Evolutionary conservation across 2,113 vertebrate species (phyloP).

Genomic region (Struthidea cinerea): DNA sequence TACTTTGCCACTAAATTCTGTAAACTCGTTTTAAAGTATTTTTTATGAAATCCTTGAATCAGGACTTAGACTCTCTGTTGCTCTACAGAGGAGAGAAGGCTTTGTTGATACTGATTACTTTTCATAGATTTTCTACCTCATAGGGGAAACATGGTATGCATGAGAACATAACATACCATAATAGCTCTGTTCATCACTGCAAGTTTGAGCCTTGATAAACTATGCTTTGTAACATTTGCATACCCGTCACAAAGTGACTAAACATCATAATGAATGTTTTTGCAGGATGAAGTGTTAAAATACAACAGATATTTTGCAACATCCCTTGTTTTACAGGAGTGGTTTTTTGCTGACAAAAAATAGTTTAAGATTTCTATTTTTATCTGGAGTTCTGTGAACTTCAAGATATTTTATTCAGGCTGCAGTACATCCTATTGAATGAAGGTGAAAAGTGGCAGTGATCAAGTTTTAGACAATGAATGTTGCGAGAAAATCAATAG

Average conservation of each 20-base stretch:
- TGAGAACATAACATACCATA: not conserved
- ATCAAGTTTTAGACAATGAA: slow-evolving; percentile 58
- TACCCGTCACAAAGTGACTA: not conserved
- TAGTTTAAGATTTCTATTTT: not conserved
- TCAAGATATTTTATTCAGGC: slow-evolving; percentile 9
- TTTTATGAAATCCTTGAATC: not conserved
- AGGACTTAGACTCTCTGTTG: not conserved
- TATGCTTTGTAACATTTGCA: not conserved
- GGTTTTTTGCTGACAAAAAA: not conserved
- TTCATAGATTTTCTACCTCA: not conserved
- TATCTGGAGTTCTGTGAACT: not conserved
- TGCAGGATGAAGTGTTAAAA: not conserved
- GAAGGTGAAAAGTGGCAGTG: slow-evolving; percentile 33
- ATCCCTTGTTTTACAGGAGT: not conserved
- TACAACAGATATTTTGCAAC: not conserved
- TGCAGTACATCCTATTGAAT: not conserved
- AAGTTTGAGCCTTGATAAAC: not conserved
- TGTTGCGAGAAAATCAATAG: slow-evolving; percentile 64
- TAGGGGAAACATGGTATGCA: not conserved
- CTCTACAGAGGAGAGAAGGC: not conserved
- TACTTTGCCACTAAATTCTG: not conserved
- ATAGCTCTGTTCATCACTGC: not conserved
- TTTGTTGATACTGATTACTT: not conserved
- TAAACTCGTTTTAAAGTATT: not conserved
- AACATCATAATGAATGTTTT: not conserved